Evolutionary conservation across 2,888 invertebrate species (phyloP).

Genomic region (Drosophila koepferae): DNA sequence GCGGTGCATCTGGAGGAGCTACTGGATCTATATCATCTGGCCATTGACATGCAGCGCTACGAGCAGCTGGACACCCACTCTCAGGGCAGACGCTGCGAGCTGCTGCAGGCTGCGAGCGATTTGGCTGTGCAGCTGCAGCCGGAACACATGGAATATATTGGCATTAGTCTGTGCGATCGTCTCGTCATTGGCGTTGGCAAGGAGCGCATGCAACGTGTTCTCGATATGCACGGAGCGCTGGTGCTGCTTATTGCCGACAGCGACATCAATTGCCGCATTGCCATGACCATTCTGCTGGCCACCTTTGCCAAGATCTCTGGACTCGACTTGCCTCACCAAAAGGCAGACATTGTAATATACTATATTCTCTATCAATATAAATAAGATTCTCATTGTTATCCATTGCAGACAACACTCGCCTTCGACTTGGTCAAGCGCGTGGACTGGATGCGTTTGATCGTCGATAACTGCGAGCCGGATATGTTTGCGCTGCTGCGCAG

Average conservation of each 20-base stretch:
- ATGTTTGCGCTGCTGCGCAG: conserved; percentile 50
- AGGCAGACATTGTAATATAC: neutral
- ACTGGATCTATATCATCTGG: conserved; percentile 48
- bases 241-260: conserved; percentile 27
- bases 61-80: conserved; percentile 5
- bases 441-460: conserved; percentile 49
- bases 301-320: conserved; percentile 41
- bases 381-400: no score
- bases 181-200: conserved; percentile 26
- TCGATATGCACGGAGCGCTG: conserved; percentile 37
- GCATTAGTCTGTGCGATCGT: conserved; percentile 23
- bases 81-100: conserved; percentile 25
- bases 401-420: conserved; percentile 35
- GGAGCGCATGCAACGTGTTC: conserved; percentile 33
- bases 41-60: conserved; percentile 53
- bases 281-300: conserved; percentile 43
- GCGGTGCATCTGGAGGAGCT: conserved; percentile 18
- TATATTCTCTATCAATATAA: neutral
- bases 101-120: conserved; percentile 33
- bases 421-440: conserved; percentile 49
- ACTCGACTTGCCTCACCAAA: neutral
- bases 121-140: conserved; percentile 13
- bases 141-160: conserved; percentile 31
- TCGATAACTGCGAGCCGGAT: conserved; percentile 17
- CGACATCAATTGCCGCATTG: conserved; percentile 15